Base-by-base conservation (phyloP, 2,113 vertebrate genomes). In the Grammomys dolichurus region DNA sequence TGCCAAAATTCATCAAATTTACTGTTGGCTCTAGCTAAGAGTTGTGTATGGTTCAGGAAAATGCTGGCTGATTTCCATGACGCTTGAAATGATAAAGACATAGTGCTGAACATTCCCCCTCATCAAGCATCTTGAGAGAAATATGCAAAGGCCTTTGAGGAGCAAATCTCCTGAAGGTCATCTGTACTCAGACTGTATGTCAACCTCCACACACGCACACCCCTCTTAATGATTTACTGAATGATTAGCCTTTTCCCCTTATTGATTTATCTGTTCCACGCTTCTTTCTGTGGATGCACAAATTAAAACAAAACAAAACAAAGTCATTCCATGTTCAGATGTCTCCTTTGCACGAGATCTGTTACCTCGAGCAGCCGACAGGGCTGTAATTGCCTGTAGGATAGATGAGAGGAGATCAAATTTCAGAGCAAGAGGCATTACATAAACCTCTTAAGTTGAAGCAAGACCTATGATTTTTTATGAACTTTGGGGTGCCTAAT, bases 391-490 rank as follows among this genome's bases (percentile, higher is more conserved):
- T 95, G 54, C 81, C 58, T 54, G 46, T 93, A 88, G 36, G 77
- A 65, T 91, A 48, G 43, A 36, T 84, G 82, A 93, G 73, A 97
- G 84, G 0, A 26, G 69, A 97, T 87, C 0, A 46, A 92, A 88
- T 94, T 97, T 87, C 70, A 96, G 95, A 90, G 89, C 87, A 92
- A 91, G 77, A 78, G 77, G 67, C 81, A 54, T 73, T 89, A 90
- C 90, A 95, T 43, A 87, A 70, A 87, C 96, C 90, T 95, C 78
- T 96, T 96, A 95, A 54, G 75, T 93, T 93, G 86, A 96, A 97
- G 88, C 81, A 91, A 98, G 97, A 95, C 95, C 94, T 96, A 46
- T 95, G 97, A 97, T 97, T 97, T 97, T 97, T 95, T 94, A 84
- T 98, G 97, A 97, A 96, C 96, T 95, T 97, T 95, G 96, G 96